These are phyloP conservation scores for Simalia tracyae DNA, from an alignment of 2,797 vertebrate genomes.

Conservation along the genomic window DNA sequence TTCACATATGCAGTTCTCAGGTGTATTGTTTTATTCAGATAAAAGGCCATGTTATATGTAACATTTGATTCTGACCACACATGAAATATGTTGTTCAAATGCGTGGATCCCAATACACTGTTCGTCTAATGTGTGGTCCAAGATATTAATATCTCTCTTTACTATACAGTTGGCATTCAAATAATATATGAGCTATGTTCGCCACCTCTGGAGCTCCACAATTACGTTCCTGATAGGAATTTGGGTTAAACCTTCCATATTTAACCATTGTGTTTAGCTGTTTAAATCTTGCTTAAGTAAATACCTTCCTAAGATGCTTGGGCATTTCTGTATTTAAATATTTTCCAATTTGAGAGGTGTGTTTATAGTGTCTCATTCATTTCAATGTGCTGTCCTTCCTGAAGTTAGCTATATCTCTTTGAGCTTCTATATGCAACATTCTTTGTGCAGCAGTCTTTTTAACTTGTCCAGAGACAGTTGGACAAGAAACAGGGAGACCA, in stretches of 20 bases:
- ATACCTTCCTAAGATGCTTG: neutral
- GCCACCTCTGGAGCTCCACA: neutral
- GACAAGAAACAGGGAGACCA: neutral
- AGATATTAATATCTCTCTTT: neutral
- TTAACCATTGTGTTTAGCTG: neutral
- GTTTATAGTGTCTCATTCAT: neutral
- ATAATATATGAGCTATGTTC: neutral
- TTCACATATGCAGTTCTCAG: neutral
- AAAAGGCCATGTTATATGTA: neutral
- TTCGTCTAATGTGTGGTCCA: neutral
- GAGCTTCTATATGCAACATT: neutral
- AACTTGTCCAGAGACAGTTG: neutral
- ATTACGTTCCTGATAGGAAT: neutral
- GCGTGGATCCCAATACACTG: neutral
- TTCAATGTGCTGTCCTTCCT: neutral
- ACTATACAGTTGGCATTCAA: neutral
- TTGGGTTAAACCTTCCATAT: neutral
- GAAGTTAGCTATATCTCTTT: neutral
- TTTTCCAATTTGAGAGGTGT: neutral
- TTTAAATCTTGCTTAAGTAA: neutral
- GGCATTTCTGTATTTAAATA: neutral
- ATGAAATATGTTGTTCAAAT: neutral
- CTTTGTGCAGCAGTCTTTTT: no score
- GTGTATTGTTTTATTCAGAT: neutral
- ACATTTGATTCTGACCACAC: neutral